Base-by-base conservation (phyloP, 2,797 vertebrate species). In the Esox lucius region DNA sequence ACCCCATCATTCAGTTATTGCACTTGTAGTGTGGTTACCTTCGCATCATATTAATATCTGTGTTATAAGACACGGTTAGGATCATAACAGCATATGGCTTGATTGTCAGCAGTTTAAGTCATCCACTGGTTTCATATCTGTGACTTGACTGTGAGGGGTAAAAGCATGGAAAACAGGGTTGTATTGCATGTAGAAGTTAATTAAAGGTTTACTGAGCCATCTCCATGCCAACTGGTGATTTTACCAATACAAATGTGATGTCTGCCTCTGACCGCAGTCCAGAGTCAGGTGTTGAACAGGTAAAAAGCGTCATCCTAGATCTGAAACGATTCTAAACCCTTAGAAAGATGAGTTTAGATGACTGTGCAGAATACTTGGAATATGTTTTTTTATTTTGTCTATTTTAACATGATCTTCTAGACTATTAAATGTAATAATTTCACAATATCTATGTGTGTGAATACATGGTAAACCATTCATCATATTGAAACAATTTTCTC, bases 71-170 rank as follows among this genome's bases (percentile, higher is more conserved):
- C 13, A 56, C 70, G 48, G 81, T 84, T 78, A 74, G 71, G 65
- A 42, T 85, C 83, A 89, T 89, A 83, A 85, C 80, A 79, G 78
- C 82, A 87, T 83, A 70, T 81, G 75, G 68, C 56, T 28, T 74
- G 4, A 6, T 69, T 71, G 70, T n/a, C 28, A 80, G 56, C 46
- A 28, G 53, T 3, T 39, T 28, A 72, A 74, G 78, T 3, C 64
- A 82, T 81, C 68, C 1, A 28, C 77, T 68, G 75, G 31, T 17
- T 22, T 68, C 73, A 70, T 1, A 4, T n/a, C 3, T 75, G 5
- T 72, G 61, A 65, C 49, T 56, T 70, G 67, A 68, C 31, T 84
- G 39, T 84, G 81, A 76, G 74, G 67, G 39, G 74, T 62, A 80
- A 68, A 48, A 77, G 13, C 33, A 53, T 4, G 28, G 61, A 51